phyloP scores from a whole-genome alignment of 2,888 invertebrate species.

The Heteropelma amictum region DNA sequence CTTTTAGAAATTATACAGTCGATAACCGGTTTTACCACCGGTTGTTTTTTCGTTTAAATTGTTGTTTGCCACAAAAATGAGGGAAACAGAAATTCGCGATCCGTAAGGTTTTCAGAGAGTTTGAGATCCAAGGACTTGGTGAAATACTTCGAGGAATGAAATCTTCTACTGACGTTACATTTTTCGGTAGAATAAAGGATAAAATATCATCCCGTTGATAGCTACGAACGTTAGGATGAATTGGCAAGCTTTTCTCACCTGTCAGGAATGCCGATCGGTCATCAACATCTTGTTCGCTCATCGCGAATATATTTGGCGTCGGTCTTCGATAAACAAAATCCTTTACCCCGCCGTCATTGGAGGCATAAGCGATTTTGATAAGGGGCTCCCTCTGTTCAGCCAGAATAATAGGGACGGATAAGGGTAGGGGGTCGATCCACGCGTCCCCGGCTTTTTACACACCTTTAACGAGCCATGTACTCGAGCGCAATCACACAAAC shows the following conservation, averaged over 20 bases:
- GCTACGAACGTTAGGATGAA: too few species aligned
- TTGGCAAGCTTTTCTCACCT: conserved; percentile 80
- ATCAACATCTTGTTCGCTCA: conserved; percentile 95
- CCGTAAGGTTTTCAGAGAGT: too few species aligned
- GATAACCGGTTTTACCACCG: too few species aligned
- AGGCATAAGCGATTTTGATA: conserved; percentile 76
- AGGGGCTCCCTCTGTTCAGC: conserved; percentile 76
- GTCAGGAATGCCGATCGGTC: conserved; percentile 93
- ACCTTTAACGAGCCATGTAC: conserved; percentile 38
- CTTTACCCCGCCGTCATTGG: conserved; percentile 74
- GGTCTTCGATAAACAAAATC: conserved; percentile 75
- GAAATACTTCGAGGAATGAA: too few species aligned
- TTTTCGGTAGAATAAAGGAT: too few species aligned
- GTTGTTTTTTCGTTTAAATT: too few species aligned
- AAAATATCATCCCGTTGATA: too few species aligned
- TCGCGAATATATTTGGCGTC: conserved; percentile 77
- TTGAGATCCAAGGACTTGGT: too few species aligned
- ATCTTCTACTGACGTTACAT: too few species aligned
- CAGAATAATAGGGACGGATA: conserved; percentile 67
- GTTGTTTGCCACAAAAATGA: too few species aligned
- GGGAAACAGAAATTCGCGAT: too few species aligned
- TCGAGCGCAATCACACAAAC: conserved; percentile 6
- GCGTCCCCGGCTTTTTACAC: conserved; percentile 56
- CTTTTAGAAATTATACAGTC: too few species aligned
- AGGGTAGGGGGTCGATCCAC: conserved; percentile 40